A percentile compares a stretch with the other conserved stretches of the same genome.
These are phyloP conservation scores for Macropodus opercularis DNA, from an alignment of 2,797 vertebrate genomes.

Conservation along the genomic window DNA sequence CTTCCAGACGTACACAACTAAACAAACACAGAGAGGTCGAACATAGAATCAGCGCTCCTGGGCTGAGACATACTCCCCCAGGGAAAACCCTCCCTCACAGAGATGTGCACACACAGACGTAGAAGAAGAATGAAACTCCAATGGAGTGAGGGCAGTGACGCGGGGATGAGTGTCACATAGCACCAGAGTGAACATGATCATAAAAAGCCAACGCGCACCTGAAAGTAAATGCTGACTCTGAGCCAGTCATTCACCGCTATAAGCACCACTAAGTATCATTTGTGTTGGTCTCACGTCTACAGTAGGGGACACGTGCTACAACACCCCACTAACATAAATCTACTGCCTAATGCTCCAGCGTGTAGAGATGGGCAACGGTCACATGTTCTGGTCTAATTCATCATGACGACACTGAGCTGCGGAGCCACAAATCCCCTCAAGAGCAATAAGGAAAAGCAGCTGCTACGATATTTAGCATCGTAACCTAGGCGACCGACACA, in stretches of 20 bases:
- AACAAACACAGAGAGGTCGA: background rate
- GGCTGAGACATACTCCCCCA: slow-evolving; percentile 15
- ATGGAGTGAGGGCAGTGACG: too few relatives aligned
- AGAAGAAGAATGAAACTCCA: too few relatives aligned
- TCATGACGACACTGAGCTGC: background rate
- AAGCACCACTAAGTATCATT: background rate
- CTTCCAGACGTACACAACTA: slow-evolving; percentile 25
- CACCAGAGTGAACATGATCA: too few relatives aligned
- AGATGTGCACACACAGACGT: too few relatives aligned
- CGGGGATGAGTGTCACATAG: too few relatives aligned
- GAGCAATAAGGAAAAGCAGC: background rate
- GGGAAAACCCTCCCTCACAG: too few relatives aligned
- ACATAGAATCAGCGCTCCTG: background rate
- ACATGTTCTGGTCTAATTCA: background rate
- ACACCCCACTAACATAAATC: too few relatives aligned
- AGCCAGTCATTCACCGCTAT: too few relatives aligned
- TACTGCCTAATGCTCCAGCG: background rate
- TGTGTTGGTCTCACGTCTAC: background rate
- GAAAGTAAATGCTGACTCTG: too few relatives aligned
- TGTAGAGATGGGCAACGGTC: background rate
- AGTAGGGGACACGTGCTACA: background rate
- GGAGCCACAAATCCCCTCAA: background rate
- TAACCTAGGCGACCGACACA: too few relatives aligned
- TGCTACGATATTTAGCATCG: background rate
- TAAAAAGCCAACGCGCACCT: background rate